Conservation (phyloP, 2,888 invertebrate genomes). For the Leptopilina myrica region DNA sequence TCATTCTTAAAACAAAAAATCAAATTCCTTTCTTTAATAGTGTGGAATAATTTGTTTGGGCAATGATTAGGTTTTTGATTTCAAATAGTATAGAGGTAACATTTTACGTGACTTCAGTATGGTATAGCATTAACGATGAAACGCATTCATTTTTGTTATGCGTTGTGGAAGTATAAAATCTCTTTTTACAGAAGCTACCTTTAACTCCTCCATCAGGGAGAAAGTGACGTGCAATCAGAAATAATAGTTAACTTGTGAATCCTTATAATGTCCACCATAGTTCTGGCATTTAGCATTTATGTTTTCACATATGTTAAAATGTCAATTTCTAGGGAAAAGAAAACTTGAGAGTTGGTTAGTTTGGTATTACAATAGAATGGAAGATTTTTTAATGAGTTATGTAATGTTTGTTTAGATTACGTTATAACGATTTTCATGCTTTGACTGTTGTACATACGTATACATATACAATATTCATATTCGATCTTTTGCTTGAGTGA, state of each 20-base stretch:
- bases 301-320: slow-evolving; percentile 17
- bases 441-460: background rate
- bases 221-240: slow-evolving; percentile 29
- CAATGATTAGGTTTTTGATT: background rate
- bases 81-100: background rate
- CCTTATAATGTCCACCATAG: slow-evolving; percentile 13
- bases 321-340: slow-evolving; percentile 12
- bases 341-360: background rate
- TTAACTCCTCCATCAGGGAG: slow-evolving; percentile 29
- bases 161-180: background rate
- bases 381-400: slow-evolving; percentile 10
- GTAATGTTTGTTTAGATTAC: slow-evolving; percentile 13
- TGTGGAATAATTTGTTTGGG: slow-evolving; percentile 8
- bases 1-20: background rate
- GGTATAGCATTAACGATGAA: slow-evolving; percentile 8
- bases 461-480: background rate
- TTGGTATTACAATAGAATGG: background rate
- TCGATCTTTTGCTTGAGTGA: background rate
- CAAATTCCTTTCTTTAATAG: background rate
- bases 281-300: slow-evolving; percentile 31
- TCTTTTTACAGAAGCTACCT: slow-evolving; percentile 26
- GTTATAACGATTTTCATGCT: background rate
- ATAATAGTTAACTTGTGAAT: slow-evolving; percentile 18
- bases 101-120: slow-evolving; percentile 11
- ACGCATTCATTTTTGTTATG: background rate